These are phyloP conservation scores for Agonopterix alstromeriana DNA, from an alignment of 2,888 invertebrate species.

Conservation along the genomic window DNA sequence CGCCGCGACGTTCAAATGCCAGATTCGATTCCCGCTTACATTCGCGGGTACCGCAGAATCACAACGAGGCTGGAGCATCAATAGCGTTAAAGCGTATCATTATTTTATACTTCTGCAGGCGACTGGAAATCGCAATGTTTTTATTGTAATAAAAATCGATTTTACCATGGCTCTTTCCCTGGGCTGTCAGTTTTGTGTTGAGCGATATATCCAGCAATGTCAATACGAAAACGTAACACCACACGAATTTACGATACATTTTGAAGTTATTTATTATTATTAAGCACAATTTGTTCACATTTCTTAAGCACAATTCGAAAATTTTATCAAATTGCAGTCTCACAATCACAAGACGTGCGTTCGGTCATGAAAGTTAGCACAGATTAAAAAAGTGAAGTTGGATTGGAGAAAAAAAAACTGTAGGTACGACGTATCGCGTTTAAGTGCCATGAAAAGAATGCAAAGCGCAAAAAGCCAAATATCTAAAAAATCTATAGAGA, in stretches of 20 bases:
- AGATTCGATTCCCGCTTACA: too few relatives aligned
- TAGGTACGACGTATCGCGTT: too few relatives aligned
- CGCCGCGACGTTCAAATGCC: constrained; percentile 1
- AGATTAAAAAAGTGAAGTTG: background rate
- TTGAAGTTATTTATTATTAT: constrained; percentile 27
- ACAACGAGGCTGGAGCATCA: too few relatives aligned
- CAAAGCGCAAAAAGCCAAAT: too few relatives aligned
- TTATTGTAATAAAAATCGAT: constrained; percentile 44
- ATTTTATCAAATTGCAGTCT: constrained; percentile 1
- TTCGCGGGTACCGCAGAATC: too few relatives aligned
- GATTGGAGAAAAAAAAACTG: too few relatives aligned
- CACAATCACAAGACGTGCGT: constrained; percentile 13
- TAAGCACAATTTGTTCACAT: constrained; percentile 54
- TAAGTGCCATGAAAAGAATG: too few relatives aligned
- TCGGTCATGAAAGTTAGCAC: constrained; percentile 8
- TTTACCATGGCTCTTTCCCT: constrained; percentile 86
- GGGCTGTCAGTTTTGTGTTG: constrained; percentile 82
- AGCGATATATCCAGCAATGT: constrained; percentile 81
- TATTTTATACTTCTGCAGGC: background rate
- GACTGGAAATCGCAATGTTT: constrained; percentile 4
- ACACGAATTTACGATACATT: constrained; percentile 77
- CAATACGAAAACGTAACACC: constrained; percentile 81
- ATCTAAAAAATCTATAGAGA: too few relatives aligned
- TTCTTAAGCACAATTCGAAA: constrained; percentile 27
- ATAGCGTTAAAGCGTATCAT: too few relatives aligned